Base-by-base conservation (phyloP, 2,888 invertebrate species). In the Anagyrus pseudococci region DNA sequence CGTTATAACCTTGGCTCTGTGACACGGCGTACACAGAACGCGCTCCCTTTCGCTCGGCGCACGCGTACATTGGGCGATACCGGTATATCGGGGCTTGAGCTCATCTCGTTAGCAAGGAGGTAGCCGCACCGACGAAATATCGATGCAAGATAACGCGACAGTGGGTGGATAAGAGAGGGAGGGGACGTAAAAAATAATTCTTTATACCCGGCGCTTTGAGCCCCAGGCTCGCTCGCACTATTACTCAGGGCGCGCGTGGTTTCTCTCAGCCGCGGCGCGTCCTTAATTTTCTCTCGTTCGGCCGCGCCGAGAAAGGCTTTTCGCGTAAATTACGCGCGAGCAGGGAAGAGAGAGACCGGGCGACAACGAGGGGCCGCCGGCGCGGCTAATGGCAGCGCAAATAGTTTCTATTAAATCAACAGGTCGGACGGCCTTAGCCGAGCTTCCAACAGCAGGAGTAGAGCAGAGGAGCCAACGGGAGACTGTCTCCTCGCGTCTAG, bases 331-430 rank as follows among this genome's bases (percentile, higher is more conserved):
- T 56, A 55, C 63, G 47, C 53, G 41, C 46, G 46, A 22, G 48
- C 37, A n/a, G n/a, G n/a, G n/a, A n/a, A n/a, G n/a, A n/a, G n/a
- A n/a, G n/a, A 53, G 66, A 64, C 60, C 50, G 48, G 65, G 48
- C 48, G 67, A 66, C 62, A 57, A 67, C 62, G 67, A 66, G 64
- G 66, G 64, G 58, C 58, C 48, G 66, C 66, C 29, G 61, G 67
- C 33, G 33, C 64, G n/a, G 63, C 73, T 76, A 75, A 75, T 72
- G 74, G 71, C 74, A 74, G 62, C 69, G 75, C 72, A 75, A 76
- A 76, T 75, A 76, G 74, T 75, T 76, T 75, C 76, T 73, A 75
- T 70, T 71, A 69, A 71, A 72, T 71, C 71, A 72, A 72, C 71
- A 71, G 69, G 72, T 72, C 68, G 66, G 20, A 22, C 15, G n/a